phyloP scores from a whole-genome alignment of 2,888 invertebrate genomes.

The Mythimna pallens region DNA sequence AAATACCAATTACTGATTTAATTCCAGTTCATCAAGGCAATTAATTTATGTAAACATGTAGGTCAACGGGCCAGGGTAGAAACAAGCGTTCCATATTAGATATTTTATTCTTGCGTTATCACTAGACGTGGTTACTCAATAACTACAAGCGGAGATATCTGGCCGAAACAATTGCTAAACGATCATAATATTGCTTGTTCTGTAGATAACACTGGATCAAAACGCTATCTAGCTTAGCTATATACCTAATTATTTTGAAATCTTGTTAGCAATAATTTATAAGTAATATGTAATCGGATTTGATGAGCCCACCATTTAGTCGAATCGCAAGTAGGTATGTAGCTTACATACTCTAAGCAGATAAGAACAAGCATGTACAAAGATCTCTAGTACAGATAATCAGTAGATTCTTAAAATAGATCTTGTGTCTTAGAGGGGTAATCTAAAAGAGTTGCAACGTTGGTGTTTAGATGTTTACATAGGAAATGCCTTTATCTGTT shows the following conservation, averaged over 20 bases:
- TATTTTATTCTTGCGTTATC: slow-evolving; percentile 11
- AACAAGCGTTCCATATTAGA: slow-evolving; percentile 10
- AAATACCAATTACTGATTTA: too few relatives aligned
- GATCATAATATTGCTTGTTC: slow-evolving; percentile 1
- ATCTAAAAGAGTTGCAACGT: background rate
- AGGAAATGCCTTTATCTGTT: slow-evolving; percentile 5
- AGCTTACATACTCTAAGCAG: slow-evolving; percentile 7
- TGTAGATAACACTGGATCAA: background rate
- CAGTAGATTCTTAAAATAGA: slow-evolving; percentile 12
- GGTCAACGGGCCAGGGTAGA: background rate
- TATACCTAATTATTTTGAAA: slow-evolving; percentile 21
- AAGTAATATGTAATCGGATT: background rate
- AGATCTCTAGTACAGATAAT: slow-evolving; percentile 15
- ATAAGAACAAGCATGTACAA: slow-evolving; percentile 5
- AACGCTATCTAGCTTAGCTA: background rate
- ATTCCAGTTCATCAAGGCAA: background rate
- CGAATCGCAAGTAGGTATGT: background rate
- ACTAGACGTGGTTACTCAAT: slow-evolving; percentile 28
- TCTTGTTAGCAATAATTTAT: background rate
- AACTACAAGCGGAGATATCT: slow-evolving; percentile 21
- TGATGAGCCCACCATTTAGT: background rate
- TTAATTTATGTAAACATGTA: background rate
- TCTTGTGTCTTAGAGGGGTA: slow-evolving; percentile 10
- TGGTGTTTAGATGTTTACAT: background rate
- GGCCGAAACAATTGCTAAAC: slow-evolving; percentile 14